These are phyloP conservation scores for Arion vulgaris DNA, from an alignment of 1,140 invertebrate genomes.

Conservation along the genomic window DNA sequence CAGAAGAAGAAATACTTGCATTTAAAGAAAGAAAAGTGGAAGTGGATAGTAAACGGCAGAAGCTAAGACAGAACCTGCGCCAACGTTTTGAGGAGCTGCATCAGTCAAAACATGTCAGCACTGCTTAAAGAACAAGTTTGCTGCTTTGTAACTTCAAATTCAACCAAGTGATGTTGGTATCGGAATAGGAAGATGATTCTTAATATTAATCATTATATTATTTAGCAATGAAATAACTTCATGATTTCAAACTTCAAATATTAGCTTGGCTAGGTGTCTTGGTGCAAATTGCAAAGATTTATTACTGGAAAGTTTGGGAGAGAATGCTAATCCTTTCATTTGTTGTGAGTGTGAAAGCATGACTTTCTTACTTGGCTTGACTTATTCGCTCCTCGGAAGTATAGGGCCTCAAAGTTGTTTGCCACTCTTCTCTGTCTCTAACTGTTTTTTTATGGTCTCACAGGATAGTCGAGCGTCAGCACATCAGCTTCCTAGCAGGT, in stretches of 20 bases:
- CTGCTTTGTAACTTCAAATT: neutral
- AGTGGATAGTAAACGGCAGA: slow-evolving; percentile 84
- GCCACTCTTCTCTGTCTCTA: too few species aligned
- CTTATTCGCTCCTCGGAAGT: too few species aligned
- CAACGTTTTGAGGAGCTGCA: slow-evolving; percentile 81
- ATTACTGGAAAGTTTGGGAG: too few species aligned
- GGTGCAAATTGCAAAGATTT: too few species aligned
- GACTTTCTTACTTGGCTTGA: too few species aligned
- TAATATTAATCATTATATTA: neutral
- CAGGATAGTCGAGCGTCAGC: too few species aligned
- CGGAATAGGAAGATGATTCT: neutral
- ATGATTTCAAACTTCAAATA: neutral
- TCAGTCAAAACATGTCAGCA: slow-evolving; percentile 29
- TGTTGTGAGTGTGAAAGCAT: too few species aligned
- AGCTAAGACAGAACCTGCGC: slow-evolving; percentile 85
- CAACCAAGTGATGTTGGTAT: neutral
- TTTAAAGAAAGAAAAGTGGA: slow-evolving; percentile 84
- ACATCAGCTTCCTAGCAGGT: too few species aligned
- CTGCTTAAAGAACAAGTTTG: neutral
- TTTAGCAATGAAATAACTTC: neutral
- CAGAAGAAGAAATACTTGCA: slow-evolving; percentile 86
- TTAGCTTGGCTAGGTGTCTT: too few species aligned
- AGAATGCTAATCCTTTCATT: too few species aligned
- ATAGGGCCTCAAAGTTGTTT: too few species aligned
- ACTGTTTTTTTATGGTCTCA: too few species aligned